Base-by-base conservation (phyloP, 2,797 vertebrate genomes). In the Sphaeramia orbicularis region DNA sequence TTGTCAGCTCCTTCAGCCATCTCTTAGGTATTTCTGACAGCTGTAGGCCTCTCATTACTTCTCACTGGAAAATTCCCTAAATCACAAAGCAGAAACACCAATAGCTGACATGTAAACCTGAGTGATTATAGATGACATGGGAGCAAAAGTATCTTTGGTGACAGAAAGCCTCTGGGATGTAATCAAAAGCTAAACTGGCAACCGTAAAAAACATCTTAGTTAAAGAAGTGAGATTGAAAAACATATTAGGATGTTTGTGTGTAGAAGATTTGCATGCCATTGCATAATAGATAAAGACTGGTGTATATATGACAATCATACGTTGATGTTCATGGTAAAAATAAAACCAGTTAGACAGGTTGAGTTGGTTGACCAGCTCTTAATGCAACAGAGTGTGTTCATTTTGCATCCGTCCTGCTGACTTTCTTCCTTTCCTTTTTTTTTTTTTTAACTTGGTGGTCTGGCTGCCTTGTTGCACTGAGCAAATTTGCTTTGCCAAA, bases 41-140 rank as follows among this genome's bases (percentile, higher is more conserved):
- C 36, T 18, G 16, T 35, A 12, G 58, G 40, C 27, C 10, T 24
- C 14, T 77, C 43, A 21, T 52, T 27, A 50, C n/a, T 30, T 9
- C 49, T 30, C 16, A 15, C 35, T 10, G 14, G 11, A 48, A 19
- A 19, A 41, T 40, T 47, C 37, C n/a, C 42, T 24, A 6, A 41
- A n/a, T 7, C 30, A 6, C 40, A 35, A 41, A 40, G 19, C 38
- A 51, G 6, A 63, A 35, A 47, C 18, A n/a, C 60, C 30, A 63
- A n/a, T 27, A 43, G 38, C 21, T 54, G 43, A 65, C 47, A 58
- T 57, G 21, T 36, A 36, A 5, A n/a, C 19, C 42, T 13, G 24
- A 57, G 10, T 16, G 45, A 2, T 19, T 37, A 42, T 19, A 37
- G 16, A 32, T 44, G 56, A 21, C 53, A 1, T 3, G 2, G 21